Evolutionary conservation across 2,113 vertebrate species (phyloP), one percentile per base, ranked within the genome.

Genomic region (Arizona elegans): DNA sequence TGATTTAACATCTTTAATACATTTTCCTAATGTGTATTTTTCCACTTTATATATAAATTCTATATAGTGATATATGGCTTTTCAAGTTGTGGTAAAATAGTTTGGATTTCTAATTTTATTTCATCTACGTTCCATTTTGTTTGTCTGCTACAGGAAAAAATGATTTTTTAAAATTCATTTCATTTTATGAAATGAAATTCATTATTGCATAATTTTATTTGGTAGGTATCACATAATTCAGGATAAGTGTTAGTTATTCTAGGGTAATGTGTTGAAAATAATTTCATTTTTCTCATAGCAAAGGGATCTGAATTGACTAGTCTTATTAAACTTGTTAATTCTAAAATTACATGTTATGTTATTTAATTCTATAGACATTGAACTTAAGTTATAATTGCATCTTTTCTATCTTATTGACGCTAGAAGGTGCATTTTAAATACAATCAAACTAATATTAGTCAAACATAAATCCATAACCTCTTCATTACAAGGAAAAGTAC

Each of bases 391-490:
- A 55, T 86, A 53, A 65, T 52, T 75, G 11, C 58, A 91, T 24
- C 54, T 33, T 43, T n/a, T 65, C 56, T 29, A 70, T 43, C 43
- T 90, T 93, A 13, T 15, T 90, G 89, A 65, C 1, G 29, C 56
- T 86, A 81, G 21, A 90, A 65, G 55, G 9, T 33, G 23, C 7
- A 13, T 90, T 90, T 93, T 90, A 93, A 93, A 90, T 54, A 62
- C n/a, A 93, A 58, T 33, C 70, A 86, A 62, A 19, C 23, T 59
- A 75, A 52, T 85, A 56, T 43, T 56, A 85, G 86, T 23, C 55
- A 91, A 90, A 89, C 94, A 15, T 23, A 94, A 93, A 96, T 54
- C 23, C 70, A 87, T 86, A 95, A 94, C 5, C 3, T 92, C 88
- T 92, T 62, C 10, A 55, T 90, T 9, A 95, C 33, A 47, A 91